Evolutionary conservation across 2,113 vertebrate genomes (phyloP).

Genomic region (Nannospalax galili): DNA sequence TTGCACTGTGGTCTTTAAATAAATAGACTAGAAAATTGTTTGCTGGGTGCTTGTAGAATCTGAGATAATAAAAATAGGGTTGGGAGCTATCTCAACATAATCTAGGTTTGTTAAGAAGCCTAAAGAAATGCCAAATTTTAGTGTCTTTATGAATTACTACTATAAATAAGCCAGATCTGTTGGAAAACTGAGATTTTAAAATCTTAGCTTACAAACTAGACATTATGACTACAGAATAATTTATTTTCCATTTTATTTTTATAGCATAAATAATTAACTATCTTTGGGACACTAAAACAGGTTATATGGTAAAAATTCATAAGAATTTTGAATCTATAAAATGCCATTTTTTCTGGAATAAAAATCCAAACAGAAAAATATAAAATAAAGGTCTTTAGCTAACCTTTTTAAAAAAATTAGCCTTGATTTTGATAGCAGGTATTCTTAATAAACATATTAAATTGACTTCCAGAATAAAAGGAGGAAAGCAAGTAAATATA

Average conservation of each 20-base stretch:
- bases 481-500: not conserved
- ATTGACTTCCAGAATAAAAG: not conserved
- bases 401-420: not conserved
- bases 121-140: not conserved
- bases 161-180: not conserved
- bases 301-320: not conserved
- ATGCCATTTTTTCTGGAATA: not conserved
- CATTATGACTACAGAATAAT: not conserved
- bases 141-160: not conserved
- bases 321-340: not conserved
- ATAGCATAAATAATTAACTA: not conserved
- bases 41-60: not conserved
- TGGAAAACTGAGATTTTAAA: not conserved
- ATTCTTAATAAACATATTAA: not conserved
- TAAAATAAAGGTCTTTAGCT: not conserved
- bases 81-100: not conserved
- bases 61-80: not conserved
- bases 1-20: constrained; percentile 28
- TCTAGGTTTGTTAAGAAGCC: not conserved
- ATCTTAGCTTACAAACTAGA: not conserved
- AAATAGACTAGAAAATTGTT: constrained; percentile 34
- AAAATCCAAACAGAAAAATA: not conserved
- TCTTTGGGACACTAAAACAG: not conserved
- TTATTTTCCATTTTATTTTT: not conserved
- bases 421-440: not conserved